Evolutionary conservation across 2,113 vertebrate genomes (phyloP), one percentile per base, ranked within the genome.

Genomic region (Chionomys nivalis): DNA sequence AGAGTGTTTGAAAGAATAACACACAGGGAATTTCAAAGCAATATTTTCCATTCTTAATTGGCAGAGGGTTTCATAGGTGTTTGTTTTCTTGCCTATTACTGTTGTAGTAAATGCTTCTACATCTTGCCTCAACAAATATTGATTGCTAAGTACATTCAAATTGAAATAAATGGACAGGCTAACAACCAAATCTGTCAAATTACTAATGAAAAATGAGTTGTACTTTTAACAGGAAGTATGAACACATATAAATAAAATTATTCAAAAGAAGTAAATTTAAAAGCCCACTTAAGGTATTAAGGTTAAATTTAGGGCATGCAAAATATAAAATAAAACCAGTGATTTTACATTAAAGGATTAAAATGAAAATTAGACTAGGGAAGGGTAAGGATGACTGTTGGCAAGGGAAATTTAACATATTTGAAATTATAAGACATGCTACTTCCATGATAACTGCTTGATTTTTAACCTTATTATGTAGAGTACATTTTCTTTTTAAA

Each of bases 261-360:
- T 39, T 93, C 73, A 39, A 72, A 81, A 90, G 24, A 85, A 90
- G 78, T 72, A 83, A 83, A 90, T 78, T 90, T 66, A 87, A 7
- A 83, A 91, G 17, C 55, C 28, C 21, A 52, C 13, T 79, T 88
- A 90, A 93, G 10, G 3, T 73, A 36, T 47, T 61, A 77, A 87
- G 82, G 81, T 65, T 87, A 92, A 49, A 83, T 93, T 94, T 87
- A 82, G 14, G n/a, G 73, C 91, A 92, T 72, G n/a, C 21, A 65
- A 82, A 94, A 90, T 89, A 55, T 58, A n/a, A 55, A 81, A n/a
- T 76, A 39, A 89, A 96, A 24, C 3, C 36, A 87, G n/a, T 11
- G 42, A 82, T n/a, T 77, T 6, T 76, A 42, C 5, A 23, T 85
- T 89, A 44, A 93, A 72, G 66, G 1, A 81, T 7, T 31, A 44